Evolutionary conservation across 2,797 vertebrate species (phyloP).

Genomic region (Allochrocebus solatus): DNA sequence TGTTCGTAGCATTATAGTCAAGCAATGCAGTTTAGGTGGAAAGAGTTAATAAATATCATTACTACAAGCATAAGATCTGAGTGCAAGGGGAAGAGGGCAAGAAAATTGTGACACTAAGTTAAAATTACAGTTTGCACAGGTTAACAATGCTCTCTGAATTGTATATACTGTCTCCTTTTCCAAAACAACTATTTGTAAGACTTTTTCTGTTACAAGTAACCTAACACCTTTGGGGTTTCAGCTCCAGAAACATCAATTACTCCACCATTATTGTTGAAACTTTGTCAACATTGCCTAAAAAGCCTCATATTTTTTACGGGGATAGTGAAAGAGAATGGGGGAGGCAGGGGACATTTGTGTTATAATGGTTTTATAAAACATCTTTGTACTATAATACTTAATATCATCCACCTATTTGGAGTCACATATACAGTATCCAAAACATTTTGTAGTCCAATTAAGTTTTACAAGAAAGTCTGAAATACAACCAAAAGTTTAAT

Average conservation of each 20-base stretch:
- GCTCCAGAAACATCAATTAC: constrained; percentile 71
- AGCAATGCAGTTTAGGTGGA: constrained; percentile 58
- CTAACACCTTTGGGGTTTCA: constrained; percentile 71
- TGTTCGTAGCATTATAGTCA: constrained; percentile 53
- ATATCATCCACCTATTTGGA: constrained; percentile 80
- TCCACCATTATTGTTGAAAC: constrained; percentile 73
- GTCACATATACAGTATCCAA: constrained; percentile 77
- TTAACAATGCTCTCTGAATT: constrained; percentile 71
- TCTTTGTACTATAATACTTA: constrained; percentile 81
- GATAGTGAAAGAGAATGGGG: neutral
- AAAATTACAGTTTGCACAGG: constrained; percentile 77
- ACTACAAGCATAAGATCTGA: constrained; percentile 65
- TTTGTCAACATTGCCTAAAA: constrained; percentile 73
- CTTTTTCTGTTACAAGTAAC: constrained; percentile 76
- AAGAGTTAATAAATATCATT: constrained; percentile 77
- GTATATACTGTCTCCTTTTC: constrained; percentile 58
- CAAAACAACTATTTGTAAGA: constrained; percentile 77
- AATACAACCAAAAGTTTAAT: constrained; percentile 85
- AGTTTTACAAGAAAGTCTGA: constrained; percentile 83
- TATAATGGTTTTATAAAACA: constrained; percentile 77
- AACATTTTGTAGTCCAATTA: constrained; percentile 80
- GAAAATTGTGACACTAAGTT: constrained; percentile 56
- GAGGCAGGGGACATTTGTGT: neutral
- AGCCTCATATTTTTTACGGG: constrained; percentile 36
- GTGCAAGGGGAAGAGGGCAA: constrained; percentile 38